Base-by-base conservation (phyloP, 2,113 vertebrate genomes). In the Ptyas mucosa region DNA sequence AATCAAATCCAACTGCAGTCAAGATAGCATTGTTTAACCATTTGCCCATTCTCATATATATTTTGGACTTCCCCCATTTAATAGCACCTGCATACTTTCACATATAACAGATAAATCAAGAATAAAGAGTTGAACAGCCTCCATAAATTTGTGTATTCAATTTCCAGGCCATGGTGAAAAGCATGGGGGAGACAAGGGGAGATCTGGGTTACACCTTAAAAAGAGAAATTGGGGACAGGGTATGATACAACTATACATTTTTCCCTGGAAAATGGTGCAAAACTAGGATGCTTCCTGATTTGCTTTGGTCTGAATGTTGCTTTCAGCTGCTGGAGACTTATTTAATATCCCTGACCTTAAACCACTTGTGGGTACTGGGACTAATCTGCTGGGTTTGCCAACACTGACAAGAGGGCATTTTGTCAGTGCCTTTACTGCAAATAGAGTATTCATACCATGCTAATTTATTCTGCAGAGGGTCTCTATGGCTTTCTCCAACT, bases 291-390 rank as follows among this genome's bases (percentile, higher is more conserved):
- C 1, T 61, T 23, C 23, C 6, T 87, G 46, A 87, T 87, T 87
- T 86, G 14, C 24, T 86, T 57, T 85, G 54, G 14, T 34, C 51
- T 51, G 26, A 51, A 87, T 34, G 39, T 58, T 61, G 21, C 54
- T 43, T 93, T 52, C 69, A 95, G 43, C 81, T 29, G 54, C 49
- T 61, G 23, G 11, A 94, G 91, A 2, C 5, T 69, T 86, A 24
- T 94, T 96, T 93, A 94, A 93, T 87, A 34, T 93, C 23, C 57
- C 54, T 93, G 92, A 94, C 90, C 58, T 94, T 88, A 95, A 90
- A n/a, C 81, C 26, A 53, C 55, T 93, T 23, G 53, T 64, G 6
- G 53, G 3, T 43, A 58, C 8, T 8, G 86, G 90, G 90, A 93
- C 91, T 49, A 58, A 3, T 95, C 90, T 95, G 51, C 12, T 93